Percentiles rank a stretch among this genome's conserved stretches.
Evolutionary conservation across 1,140 invertebrate species (phyloP).

Genomic region (Tribolium castaneum): DNA sequence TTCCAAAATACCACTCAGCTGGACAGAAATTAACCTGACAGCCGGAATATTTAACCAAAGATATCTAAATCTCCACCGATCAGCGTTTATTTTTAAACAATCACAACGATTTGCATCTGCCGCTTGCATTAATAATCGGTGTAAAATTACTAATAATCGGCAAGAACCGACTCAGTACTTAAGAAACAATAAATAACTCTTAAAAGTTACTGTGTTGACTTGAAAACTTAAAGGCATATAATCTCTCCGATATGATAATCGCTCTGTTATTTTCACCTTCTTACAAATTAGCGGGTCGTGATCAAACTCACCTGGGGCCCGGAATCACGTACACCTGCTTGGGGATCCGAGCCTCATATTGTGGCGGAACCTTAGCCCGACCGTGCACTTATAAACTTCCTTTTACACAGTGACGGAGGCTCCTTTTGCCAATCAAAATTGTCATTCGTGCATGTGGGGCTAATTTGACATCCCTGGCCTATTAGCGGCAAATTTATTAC

Average conservation of each 20-base stretch:
- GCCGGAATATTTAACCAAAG: conserved; percentile 16
- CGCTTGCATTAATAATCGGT: conserved; percentile 14
- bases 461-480: conserved; percentile 14
- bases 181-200: conserved; percentile 53
- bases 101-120: conserved; percentile 17
- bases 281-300: conserved; percentile 60
- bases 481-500: conserved; percentile 17
- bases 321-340: conserved; percentile 53
- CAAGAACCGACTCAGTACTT: conserved; percentile 1
- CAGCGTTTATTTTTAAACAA: neutral
- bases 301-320: conserved; percentile 49
- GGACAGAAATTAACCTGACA: conserved; percentile 32
- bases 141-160: conserved; percentile 40
- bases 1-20: conserved; percentile 29
- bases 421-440: conserved; percentile 19
- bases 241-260: conserved; percentile 60
- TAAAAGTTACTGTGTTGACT: conserved; percentile 57
- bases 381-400: conserved; percentile 19
- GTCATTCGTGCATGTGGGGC: neutral
- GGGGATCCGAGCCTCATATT: conserved; percentile 6
- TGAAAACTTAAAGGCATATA: conserved; percentile 54
- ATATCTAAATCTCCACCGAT: conserved; percentile 9
- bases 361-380: conserved; percentile 24
- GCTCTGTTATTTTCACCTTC: conserved; percentile 61
- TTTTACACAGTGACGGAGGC: conserved; percentile 12